Base-by-base conservation (phyloP, 2,113 vertebrate species). In the Indicator indicator region DNA sequence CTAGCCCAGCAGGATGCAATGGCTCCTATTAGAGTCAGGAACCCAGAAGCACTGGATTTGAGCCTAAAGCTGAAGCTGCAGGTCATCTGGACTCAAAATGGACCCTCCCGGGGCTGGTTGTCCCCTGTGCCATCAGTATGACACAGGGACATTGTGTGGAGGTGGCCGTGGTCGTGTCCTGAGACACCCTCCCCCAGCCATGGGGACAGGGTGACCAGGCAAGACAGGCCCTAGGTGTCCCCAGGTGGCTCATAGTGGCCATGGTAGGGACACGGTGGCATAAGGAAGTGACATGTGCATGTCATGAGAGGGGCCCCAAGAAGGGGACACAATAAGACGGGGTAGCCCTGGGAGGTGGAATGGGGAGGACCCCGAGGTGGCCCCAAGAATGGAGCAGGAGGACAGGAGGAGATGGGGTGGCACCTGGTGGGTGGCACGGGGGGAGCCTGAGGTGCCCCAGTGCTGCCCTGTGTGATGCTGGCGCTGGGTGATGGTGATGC, bases 121-220 rank as follows among this genome's bases (percentile, higher is more conserved):
- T 77, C 59, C 77, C 32, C 28, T 55, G 23, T 6, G 69, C 74
- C 60, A 5, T 3, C 52, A 11, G 28, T 52, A 26, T 52, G 23
- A 52, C 24, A 1, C 32, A 2, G 88, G 33, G 44, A 73, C 46
- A 6, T 2, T 7, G n/a, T 18, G 36, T 9, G 2, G 0, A 10
- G 1, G 48, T 40, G 36, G 9, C 40, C 56, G 69, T 7, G 9
- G 6, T 59, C 48, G 54, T 68, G 50, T 23, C 7, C 23, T 52
- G 50, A 52, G 23, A 52, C 42, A 44, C 15, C 16, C 32, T 8
- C 16, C 55, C 28, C 12, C 0, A 1, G 28, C 27, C 42, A 2
- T 5, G 4, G 54, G 48, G 33, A 55, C 58, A 12, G 55, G 5
- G 36, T 42, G 60, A 30, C 75, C 38, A 0, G 2, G 18, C 0